phyloP scores from a whole-genome alignment of 2,113 vertebrate species.

The Halichoerus grypus region DNA sequence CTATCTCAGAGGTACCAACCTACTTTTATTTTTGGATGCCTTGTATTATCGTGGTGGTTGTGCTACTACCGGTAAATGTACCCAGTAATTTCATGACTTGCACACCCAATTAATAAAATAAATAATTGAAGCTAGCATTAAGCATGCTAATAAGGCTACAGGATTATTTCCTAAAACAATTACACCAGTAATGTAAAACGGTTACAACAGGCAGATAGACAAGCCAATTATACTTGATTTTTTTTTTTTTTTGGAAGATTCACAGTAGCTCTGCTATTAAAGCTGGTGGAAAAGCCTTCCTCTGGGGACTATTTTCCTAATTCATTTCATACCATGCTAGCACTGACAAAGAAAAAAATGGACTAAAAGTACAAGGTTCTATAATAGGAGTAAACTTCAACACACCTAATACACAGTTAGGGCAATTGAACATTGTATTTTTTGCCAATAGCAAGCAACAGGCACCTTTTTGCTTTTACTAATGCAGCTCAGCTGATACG shows the following conservation, averaged over 20 bases:
- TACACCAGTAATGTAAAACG: conserved; percentile 32
- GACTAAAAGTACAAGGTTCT: conserved; percentile 5
- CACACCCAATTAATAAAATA: conserved; percentile 4
- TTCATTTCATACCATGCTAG: conserved; percentile 39
- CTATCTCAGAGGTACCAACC: conserved; percentile 9
- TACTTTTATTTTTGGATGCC: conserved; percentile 63
- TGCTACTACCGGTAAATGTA: neutral
- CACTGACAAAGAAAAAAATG: neutral
- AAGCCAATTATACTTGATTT: conserved; percentile 55
- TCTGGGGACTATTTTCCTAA: neutral
- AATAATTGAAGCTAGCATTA: conserved; percentile 65
- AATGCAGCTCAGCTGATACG: conserved; percentile 67
- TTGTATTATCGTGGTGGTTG: neutral
- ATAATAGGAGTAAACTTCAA: conserved; percentile 55
- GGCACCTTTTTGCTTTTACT: conserved; percentile 70
- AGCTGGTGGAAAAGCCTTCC: conserved; percentile 27
- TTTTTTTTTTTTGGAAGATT: conserved; percentile 58
- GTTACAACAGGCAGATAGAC: conserved; percentile 6
- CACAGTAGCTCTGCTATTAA: conserved; percentile 36
- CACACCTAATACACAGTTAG: conserved; percentile 46
- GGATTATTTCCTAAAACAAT: conserved; percentile 54
- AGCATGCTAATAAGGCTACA: conserved; percentile 45
- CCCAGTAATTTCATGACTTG: conserved; percentile 48
- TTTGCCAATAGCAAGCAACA: conserved; percentile 67
- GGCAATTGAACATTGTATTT: conserved; percentile 61